phyloP scores from a whole-genome alignment of 2,888 invertebrate genomes.

The Nysson spinosus region DNA sequence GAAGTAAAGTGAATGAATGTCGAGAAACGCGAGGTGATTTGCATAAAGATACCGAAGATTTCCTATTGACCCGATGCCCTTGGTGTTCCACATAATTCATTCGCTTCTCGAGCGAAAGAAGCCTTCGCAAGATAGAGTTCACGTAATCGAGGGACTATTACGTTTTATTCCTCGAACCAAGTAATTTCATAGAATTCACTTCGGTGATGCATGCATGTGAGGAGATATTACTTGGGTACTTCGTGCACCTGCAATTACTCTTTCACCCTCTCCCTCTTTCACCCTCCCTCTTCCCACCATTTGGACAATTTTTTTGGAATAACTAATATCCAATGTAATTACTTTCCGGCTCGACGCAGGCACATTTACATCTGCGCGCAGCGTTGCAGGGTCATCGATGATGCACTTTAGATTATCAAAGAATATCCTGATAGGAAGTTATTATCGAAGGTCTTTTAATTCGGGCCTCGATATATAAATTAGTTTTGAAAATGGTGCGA shows the following conservation, averaged over 20 bases:
- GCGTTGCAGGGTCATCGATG: conserved; percentile 2
- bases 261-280: too few relatives aligned
- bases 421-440: too few relatives aligned
- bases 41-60: conserved; percentile 8
- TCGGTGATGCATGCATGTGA: conserved; percentile 4
- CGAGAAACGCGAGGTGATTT: conserved; percentile 4
- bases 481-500: too few relatives aligned
- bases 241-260: conserved; percentile 23
- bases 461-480: too few relatives aligned
- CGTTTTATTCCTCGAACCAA: conserved; percentile 5
- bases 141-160: conserved; percentile 27
- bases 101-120: background rate
- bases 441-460: too few relatives aligned
- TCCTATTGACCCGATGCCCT: background rate
- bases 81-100: conserved; percentile 3
- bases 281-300: too few relatives aligned
- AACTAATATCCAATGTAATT: conserved; percentile 32
- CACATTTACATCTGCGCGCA: conserved; percentile 4
- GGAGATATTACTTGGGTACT: background rate
- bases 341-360: conserved; percentile 14
- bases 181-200: conserved; percentile 23
- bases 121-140: background rate
- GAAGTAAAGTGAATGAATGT: background rate
- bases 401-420: background rate
- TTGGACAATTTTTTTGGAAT: conserved; percentile 2